Evolutionary conservation across 2,113 vertebrate species (phyloP), one percentile per base, ranked within the genome.

Genomic region (Vidua macroura): DNA sequence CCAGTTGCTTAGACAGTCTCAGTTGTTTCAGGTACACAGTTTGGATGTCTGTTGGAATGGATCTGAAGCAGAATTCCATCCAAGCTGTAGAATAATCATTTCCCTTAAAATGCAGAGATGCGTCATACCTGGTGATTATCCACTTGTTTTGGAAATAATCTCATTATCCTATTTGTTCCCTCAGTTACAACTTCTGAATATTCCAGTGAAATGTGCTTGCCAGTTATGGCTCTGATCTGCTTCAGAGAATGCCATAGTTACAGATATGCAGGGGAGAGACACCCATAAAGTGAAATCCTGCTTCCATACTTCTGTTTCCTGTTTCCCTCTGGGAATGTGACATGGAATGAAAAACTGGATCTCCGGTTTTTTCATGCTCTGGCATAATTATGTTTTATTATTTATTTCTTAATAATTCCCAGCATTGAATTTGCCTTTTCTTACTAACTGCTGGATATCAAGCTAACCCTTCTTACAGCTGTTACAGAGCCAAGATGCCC

Each of bases 111-210:
- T 35, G 43, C 9, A 51, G 84, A 68, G 49, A 28, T 59, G 31
- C 17, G 8, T 93, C 37, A 46, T 76, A 66, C 75, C 62, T 70
- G n/a, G 59, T 76, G 51, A 58, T 94, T 75, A 83, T 63, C 73
- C 75, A 9, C 74, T 84, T 90, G 60, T 55, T 74, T 86, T 74
- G 35, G 55, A 69, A 74, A 68, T 82, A 87, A 95, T 87, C 46
- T 87, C 33, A 59, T 92, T 81, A 91, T 76, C 25, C 35, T 69
- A 2, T 83, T 93, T 93, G 27, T 85, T 94, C 64, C 78, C 53
- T 89, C 41, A n/a, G 66, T 49, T 84, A 46, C 60, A 76, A 24
- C 21, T 84, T 68, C 31, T 55, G 67, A 77, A 66, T 28, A 24
- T 74, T 92, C 27, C 28, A 68, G 59, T 19, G 88, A 19, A 53